phyloP scores from a whole-genome alignment of 2,113 vertebrate genomes.

The Carassius carassius region DNA sequence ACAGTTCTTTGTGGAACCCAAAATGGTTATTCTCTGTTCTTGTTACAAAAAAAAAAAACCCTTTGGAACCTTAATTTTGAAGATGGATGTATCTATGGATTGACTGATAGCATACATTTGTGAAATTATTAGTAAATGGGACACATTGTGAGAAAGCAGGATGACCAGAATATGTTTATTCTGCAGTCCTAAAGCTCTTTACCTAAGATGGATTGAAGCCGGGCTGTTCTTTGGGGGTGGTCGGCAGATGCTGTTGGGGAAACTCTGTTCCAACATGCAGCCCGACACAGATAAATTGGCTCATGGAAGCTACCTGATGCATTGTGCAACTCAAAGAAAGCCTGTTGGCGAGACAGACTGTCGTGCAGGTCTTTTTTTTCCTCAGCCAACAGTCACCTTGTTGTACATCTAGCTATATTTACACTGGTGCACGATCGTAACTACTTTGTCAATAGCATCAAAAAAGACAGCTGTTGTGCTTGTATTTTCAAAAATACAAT shows the following conservation, averaged over 20 bases:
- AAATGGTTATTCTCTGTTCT: too few species aligned
- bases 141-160: background rate
- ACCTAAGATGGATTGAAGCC: background rate
- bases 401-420: background rate
- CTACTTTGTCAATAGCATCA: slow-evolving; percentile 23
- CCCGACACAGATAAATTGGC: slow-evolving; percentile 52
- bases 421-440: background rate
- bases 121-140: background rate
- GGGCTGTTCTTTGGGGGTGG: background rate
- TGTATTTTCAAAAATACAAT: background rate
- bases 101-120: too few species aligned
- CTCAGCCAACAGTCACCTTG: background rate
- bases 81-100: too few species aligned
- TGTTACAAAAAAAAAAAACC: too few species aligned
- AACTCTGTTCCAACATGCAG: slow-evolving; percentile 33
- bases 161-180: background rate
- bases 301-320: background rate
- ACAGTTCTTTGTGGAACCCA: too few species aligned
- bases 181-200: background rate
- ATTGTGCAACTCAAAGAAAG: slow-evolving; percentile 42
- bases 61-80: too few species aligned
- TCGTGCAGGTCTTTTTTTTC: slow-evolving; percentile 23
- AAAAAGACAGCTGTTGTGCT: slow-evolving; percentile 6
- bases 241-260: slow-evolving; percentile 41
- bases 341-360: slow-evolving; percentile 21